Base-by-base conservation (phyloP, 2,888 invertebrate genomes). In the Pediacus dermestoides region DNA sequence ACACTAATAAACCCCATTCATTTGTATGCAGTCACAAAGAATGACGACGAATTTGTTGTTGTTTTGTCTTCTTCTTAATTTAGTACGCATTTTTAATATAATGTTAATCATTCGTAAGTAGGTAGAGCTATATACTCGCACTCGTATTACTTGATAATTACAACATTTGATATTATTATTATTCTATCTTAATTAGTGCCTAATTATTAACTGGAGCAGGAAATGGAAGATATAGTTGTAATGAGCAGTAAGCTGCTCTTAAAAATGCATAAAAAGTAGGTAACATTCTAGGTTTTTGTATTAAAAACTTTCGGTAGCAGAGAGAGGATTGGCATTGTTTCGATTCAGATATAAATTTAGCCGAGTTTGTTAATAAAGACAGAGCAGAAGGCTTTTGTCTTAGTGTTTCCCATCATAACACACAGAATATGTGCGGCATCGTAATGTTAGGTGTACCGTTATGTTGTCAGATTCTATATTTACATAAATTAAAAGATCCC, bases 141-240 rank as follows among this genome's bases (percentile, higher is more conserved):
- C n/a, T n/a, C n/a, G n/a, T n/a, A n/a, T n/a, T n/a, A n/a, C n/a
- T 36, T 23, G 14, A 34, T 39, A 39, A 39, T 39, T 39, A 15
- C 14, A 14, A 12, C 30, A 34, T 39, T 39, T 23, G 30, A 34
- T 39, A 39, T 26, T n/a, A n/a, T n/a, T n/a, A n/a, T n/a, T 28
- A 34, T 11, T 30, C 21, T 34, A 21, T 22, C 23, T 39, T 39
- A 39, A 39, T 39, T 34, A 34, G 28, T 39, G 39, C 34, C 39
- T 39, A 39, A 39, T 39, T 39, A 34, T 22, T 34, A 39, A 39
- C 39, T 39, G 27, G 39, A 39, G 39, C 39, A 34, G 39, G 28
- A 39, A 39, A 28, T 34, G 15, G 34, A 21, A 7, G 28, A 34
- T 34, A 33, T 38, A 34, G 34, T 34, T 34, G 39, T 33, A 26